Conservation (phyloP, 2,113 vertebrate species). For the Hydrolagus affinis region DNA sequence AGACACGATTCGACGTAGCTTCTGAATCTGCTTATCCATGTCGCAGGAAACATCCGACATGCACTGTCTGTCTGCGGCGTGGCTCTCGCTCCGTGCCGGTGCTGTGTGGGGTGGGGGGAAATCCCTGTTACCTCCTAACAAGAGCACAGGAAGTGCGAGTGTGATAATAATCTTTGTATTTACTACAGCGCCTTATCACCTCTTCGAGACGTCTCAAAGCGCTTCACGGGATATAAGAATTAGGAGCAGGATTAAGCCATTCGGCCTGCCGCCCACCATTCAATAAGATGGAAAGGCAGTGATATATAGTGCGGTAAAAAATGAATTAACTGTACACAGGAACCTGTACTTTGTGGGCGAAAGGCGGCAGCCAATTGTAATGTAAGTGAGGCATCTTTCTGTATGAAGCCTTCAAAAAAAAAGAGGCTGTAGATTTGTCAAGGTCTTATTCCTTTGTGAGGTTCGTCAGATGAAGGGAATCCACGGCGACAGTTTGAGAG, state of each 20-base stretch:
- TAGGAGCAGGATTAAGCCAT: no score
- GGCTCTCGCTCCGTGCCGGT: background rate
- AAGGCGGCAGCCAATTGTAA: background rate
- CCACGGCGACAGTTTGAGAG: background rate
- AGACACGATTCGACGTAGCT: background rate
- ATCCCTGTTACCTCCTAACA: background rate
- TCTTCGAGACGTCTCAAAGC: no score
- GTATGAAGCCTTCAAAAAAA: background rate
- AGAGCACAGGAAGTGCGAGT: background rate
- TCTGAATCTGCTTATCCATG: slow-evolving; percentile 6
- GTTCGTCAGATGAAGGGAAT: background rate
- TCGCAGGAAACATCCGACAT: slow-evolving; percentile 12
- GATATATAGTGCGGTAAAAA: no score
- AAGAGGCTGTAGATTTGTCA: background rate
- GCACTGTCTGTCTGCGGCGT: no score
- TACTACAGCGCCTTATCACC: no score
- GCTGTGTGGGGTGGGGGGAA: no score
- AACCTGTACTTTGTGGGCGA: no score
- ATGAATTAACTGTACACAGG: no score
- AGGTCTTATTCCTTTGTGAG: background rate
- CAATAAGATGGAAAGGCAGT: no score
- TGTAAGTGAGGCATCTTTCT: background rate
- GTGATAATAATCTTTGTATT: no score
- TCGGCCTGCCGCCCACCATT: no score
- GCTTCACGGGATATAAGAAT: no score